phyloP scores from a whole-genome alignment of 2,113 vertebrate species.

The Scatophagus argus region DNA sequence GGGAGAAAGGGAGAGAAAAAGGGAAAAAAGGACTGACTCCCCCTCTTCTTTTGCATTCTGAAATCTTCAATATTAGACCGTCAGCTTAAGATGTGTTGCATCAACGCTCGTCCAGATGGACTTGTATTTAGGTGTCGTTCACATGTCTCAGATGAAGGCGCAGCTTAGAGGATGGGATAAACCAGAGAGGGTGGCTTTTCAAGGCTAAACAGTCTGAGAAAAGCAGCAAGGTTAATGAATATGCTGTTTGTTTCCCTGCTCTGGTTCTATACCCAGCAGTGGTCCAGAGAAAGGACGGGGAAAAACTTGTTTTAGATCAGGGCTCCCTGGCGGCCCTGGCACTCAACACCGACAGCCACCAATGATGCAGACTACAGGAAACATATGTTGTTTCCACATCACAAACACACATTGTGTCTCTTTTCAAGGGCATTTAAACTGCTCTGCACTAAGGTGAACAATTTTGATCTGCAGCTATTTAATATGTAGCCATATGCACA shows the following conservation, averaged over 20 bases:
- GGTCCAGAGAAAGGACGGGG: conserved; percentile 19
- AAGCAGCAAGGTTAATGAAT: conserved; percentile 68
- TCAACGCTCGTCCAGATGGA: conserved; percentile 67
- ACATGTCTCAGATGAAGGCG: conserved; percentile 59
- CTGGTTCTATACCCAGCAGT: conserved; percentile 60
- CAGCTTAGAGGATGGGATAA: conserved; percentile 56
- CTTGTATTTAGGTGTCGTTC: conserved; percentile 63
- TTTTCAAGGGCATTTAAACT: conserved; percentile 35
- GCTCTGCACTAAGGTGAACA: not conserved
- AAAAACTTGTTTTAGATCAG: conserved; percentile 58
- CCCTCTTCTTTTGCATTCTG: conserved; percentile 46
- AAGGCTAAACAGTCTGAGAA: conserved; percentile 59
- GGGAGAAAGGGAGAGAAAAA: conserved; percentile 57
- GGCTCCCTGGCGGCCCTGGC: conserved; percentile 24
- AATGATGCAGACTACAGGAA: conserved; percentile 59
- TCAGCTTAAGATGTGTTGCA: conserved; percentile 75
- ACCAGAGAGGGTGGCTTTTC: conserved; percentile 49
- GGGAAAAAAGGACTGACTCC: conserved; percentile 39
- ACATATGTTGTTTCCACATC: conserved; percentile 46
- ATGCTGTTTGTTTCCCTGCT: conserved; percentile 64
- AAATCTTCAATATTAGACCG: conserved; percentile 77
- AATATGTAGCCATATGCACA: not conserved
- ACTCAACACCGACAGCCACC: conserved; percentile 49
- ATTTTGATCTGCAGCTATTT: not conserved
- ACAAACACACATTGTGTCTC: conserved; percentile 37